Base-by-base conservation (phyloP, 1,140 invertebrate genomes). In the Pogonognathellus flavescens region DNA sequence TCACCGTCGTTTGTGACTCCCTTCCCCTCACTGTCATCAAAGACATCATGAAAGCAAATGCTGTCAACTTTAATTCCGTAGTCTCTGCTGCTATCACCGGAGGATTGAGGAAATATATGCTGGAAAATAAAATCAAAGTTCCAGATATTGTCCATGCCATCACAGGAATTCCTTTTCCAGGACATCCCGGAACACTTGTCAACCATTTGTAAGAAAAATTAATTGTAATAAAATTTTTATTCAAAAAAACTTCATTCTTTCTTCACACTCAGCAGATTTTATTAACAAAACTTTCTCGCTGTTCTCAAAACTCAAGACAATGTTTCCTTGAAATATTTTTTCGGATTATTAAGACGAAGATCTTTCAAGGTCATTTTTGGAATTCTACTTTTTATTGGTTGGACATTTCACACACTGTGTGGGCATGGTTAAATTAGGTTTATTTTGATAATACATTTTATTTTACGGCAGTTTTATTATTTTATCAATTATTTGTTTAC, bases 201-300 rank as follows among this genome's bases (percentile, higher is more conserved):
- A 70, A 70, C 11, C 66, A 70, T 16, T 70, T 70, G 66, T 70
- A 70, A 31, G 31, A 14, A 18, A 14, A 14, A n/a, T n/a, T n/a
- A n/a, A n/a, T n/a, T n/a, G n/a, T n/a, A n/a, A n/a, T n/a, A n/a
- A n/a, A n/a, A n/a, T n/a, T n/a, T n/a, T n/a, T n/a, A n/a, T n/a
- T n/a, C n/a, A n/a, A n/a, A n/a, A n/a, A n/a, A n/a, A 3, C 9
- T 14, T 57, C n/a, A n/a, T 57, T 13, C 2, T n/a, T n/a, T 9
- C 53, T 4, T 5, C 9, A 57, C 11, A 57, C 10, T 57, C 10
- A n/a, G 1, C n/a, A 1, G n/a, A 3, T n/a, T 57, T 57, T 14
- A 57, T 57, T 57, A 14, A 57, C 11, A 57, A 57, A 2, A 57
- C 31, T 1, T 41, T 41, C n/a, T n/a, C n/a, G n/a, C n/a, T n/a